These are phyloP conservation scores for Volucella inflata DNA, from an alignment of 2,888 invertebrate species.

Conservation along the genomic window DNA sequence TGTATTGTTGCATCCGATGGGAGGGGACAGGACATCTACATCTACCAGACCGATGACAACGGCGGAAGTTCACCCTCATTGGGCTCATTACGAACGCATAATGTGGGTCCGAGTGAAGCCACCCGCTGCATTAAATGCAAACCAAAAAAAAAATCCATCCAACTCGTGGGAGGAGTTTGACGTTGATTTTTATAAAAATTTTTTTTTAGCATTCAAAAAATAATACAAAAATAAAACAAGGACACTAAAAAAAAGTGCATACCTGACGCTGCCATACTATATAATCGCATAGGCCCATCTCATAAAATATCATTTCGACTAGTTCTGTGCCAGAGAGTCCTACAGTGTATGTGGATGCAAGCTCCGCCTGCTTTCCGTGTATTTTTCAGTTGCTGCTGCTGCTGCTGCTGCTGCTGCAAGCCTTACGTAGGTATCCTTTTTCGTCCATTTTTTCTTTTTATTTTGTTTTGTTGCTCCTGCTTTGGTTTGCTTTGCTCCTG, in stretches of 20 bases:
- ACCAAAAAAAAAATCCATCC: constrained; percentile 59
- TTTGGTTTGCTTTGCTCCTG: constrained; percentile 33
- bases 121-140: constrained; percentile 35
- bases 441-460: constrained; percentile 31
- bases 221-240: constrained; percentile 50
- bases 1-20: constrained; percentile 12
- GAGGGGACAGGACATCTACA: constrained; percentile 58
- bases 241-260: constrained; percentile 41
- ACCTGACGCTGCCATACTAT: constrained; percentile 72
- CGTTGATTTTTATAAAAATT: constrained; percentile 74
- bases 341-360: constrained; percentile 67
- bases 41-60: constrained; percentile 41
- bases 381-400: constrained; percentile 53
- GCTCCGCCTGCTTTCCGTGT: constrained; percentile 73
- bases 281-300: constrained; percentile 74
- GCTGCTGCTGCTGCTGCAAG: constrained; percentile 56
- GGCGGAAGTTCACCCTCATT: constrained; percentile 71
- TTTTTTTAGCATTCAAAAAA: constrained; percentile 40
- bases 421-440: constrained; percentile 55
- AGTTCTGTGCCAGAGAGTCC: constrained; percentile 63
- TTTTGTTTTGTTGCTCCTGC: constrained; percentile 37
- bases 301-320: constrained; percentile 75
- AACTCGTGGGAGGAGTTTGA: constrained; percentile 74
- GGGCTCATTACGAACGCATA: constrained; percentile 75
- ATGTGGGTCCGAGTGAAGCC: constrained; percentile 58